phyloP scores from a whole-genome alignment of 2,797 vertebrate genomes.

The Sebastes taczanowskii region DNA sequence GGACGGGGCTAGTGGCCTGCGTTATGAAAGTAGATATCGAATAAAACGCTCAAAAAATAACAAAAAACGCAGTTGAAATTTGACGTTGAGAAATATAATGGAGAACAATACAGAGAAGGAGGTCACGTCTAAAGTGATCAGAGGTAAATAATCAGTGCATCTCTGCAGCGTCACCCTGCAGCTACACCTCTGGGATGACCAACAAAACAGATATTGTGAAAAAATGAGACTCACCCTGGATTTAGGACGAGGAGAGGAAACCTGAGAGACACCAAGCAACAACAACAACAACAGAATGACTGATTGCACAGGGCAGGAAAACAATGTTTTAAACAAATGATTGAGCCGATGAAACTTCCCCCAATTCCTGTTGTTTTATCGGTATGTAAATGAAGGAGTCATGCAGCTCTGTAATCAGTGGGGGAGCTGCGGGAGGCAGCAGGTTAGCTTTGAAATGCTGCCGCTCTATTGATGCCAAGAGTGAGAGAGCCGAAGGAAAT shows the following conservation, averaged over 20 bases:
- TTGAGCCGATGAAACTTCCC: background rate
- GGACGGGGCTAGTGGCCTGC: too few relatives aligned
- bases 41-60: background rate
- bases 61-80: background rate
- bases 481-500: background rate
- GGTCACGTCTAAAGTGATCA: background rate
- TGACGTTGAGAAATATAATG: background rate
- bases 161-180: background rate
- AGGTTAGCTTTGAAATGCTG: background rate
- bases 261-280: slow-evolving; percentile 71
- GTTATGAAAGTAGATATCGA: background rate
- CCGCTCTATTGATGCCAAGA: background rate
- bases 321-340: background rate
- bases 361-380: background rate
- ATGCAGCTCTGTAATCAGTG: slow-evolving; percentile 18
- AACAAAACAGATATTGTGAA: background rate
- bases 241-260: slow-evolving; percentile 84
- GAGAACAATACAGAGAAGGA: background rate
- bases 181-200: background rate
- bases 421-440: background rate
- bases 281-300: slow-evolving; percentile 45
- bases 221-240: slow-evolving; percentile 82
- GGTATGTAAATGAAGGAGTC: slow-evolving; percentile 17
- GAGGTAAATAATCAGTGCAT: background rate
- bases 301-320: slow-evolving; percentile 34